Evolutionary conservation across 1,140 invertebrate genomes (phyloP).

Genomic region (Pinna nobilis): DNA sequence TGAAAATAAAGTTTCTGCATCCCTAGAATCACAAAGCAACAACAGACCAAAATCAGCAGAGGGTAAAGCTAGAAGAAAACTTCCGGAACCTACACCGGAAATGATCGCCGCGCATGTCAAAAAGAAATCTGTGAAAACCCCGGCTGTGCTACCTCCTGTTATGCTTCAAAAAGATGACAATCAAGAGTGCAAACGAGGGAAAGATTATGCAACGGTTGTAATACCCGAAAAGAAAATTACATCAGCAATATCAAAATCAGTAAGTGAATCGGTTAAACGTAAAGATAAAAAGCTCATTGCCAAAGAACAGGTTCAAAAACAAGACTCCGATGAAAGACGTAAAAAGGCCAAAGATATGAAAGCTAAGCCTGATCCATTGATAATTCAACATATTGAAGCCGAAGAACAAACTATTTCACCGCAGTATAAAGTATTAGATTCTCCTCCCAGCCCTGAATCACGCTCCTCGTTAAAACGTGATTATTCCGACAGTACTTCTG

Average conservation of each 20-base stretch:
- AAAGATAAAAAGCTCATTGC: conserved; percentile 19
- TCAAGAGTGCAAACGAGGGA: not conserved
- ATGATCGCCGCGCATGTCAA: conserved; percentile 52
- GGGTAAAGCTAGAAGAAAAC: conserved; percentile 55
- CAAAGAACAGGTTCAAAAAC: conserved; percentile 48
- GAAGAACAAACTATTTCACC: conserved; percentile 67
- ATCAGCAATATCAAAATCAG: conserved; percentile 6
- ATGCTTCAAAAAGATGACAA: conserved; percentile 5
- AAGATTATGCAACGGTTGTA: conserved; percentile 10
- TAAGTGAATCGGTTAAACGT: conserved; percentile 10
- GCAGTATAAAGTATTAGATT: conserved; percentile 69
- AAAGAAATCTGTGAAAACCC: conserved; percentile 37
- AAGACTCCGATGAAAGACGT: conserved; percentile 61
- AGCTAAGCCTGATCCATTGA: conserved; percentile 65
- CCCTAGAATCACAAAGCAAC: not conserved
- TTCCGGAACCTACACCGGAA: conserved; percentile 64
- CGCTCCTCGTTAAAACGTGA: conserved; percentile 64
- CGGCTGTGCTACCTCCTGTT: conserved; percentile 23
- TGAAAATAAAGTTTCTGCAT: not conserved
- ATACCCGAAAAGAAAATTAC: conserved; percentile 15
- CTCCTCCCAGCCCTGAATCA: conserved; percentile 67
- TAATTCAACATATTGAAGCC: conserved; percentile 64
- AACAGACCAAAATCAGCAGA: not conserved
- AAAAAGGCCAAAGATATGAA: conserved; percentile 67
- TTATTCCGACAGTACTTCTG: conserved; percentile 69